phyloP scores from a whole-genome alignment of 2,888 invertebrate genomes.

The Erynnis tages region DNA sequence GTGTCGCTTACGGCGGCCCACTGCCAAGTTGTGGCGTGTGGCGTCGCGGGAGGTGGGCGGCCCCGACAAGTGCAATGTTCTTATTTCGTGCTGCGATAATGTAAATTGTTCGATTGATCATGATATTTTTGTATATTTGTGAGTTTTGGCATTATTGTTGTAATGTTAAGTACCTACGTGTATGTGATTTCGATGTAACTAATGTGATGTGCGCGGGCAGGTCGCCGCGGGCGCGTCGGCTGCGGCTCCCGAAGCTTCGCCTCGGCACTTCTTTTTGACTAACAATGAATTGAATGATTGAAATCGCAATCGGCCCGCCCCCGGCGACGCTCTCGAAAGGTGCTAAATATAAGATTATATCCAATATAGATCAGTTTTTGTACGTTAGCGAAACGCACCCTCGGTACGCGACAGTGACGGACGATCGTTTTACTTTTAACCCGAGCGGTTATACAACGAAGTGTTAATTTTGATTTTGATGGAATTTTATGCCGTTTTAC shows the following conservation, averaged over 20 bases:
- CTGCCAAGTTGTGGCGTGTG: neutral
- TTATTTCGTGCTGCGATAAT: constrained; percentile 9
- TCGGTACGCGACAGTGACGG: neutral
- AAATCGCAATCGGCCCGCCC: neutral
- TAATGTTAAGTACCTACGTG: constrained; percentile 28
- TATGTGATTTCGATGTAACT: constrained; percentile 36
- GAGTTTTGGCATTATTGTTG: constrained; percentile 25
- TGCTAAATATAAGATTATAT: constrained; percentile 49
- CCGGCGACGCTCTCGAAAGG: constrained; percentile 37
- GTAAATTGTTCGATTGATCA: constrained; percentile 12
- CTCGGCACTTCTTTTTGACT: too few species aligned
- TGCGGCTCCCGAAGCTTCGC: too few species aligned
- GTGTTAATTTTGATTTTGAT: neutral
- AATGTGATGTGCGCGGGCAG: constrained; percentile 33
- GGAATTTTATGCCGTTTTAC: neutral
- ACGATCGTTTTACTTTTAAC: neutral
- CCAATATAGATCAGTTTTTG: constrained; percentile 22
- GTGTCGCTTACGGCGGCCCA: too few species aligned
- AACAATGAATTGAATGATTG: too few species aligned
- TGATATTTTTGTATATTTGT: constrained; percentile 26
- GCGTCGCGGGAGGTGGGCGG: neutral
- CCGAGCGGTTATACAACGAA: neutral
- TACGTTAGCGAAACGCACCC: constrained; percentile 1
- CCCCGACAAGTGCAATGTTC: constrained; percentile 18
- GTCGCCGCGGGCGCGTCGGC: constrained; percentile 16